Conservation (phyloP, 2,113 vertebrate species). For the Stegostoma tigrinum region DNA sequence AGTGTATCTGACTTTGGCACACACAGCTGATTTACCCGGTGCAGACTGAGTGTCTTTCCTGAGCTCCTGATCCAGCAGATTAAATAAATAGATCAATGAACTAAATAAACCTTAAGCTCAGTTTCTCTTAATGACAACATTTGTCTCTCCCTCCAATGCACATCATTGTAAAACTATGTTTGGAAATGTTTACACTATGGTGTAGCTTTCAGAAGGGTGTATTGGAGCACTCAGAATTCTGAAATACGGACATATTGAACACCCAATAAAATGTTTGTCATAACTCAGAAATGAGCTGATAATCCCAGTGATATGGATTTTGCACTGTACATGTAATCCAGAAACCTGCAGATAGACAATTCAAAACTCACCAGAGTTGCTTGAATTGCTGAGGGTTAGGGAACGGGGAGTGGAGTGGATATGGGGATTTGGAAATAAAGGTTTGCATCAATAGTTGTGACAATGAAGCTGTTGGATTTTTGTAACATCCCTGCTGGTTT, state of each 20-base stretch:
- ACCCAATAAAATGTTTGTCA: neutral
- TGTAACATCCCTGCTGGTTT: neutral
- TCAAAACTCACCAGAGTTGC: neutral
- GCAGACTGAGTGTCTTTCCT: conserved; percentile 28
- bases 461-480: neutral
- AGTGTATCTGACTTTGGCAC: neutral
- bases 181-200: neutral
- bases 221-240: neutral
- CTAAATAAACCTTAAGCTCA: conserved; percentile 11
- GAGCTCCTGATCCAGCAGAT: neutral
- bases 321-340: neutral
- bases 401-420: too few relatives aligned
- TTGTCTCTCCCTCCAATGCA: neutral
- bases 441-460: neutral
- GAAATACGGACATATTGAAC: neutral
- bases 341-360: neutral
- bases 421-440: neutral
- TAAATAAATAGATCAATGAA: conserved; percentile 28
- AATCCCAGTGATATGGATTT: neutral
- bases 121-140: neutral
- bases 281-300: neutral
- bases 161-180: neutral
- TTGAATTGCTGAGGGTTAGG: neutral
- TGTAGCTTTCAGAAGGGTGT: neutral
- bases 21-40: neutral